phyloP scores from a whole-genome alignment of 2,797 vertebrate genomes.

The Microctenopoma stevenorrisi region DNA sequence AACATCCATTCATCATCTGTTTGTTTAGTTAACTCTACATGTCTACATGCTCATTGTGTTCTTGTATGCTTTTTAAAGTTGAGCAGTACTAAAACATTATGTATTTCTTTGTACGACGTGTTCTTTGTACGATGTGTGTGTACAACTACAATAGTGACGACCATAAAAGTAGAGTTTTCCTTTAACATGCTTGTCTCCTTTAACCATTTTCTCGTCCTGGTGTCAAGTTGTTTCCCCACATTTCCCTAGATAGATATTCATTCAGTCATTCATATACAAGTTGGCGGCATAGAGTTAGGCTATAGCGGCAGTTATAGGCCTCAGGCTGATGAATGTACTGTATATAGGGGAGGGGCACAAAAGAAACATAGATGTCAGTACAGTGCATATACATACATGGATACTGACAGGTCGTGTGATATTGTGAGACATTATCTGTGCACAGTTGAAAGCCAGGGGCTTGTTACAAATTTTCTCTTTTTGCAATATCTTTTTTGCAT shows the following conservation, averaged over 20 bases:
- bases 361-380: constrained; percentile 19
- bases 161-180: background rate
- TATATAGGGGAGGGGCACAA: background rate
- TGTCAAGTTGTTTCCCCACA: constrained; percentile 3
- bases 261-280: constrained; percentile 33
- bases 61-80: no score
- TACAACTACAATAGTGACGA: no score
- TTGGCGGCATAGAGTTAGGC: constrained; percentile 5
- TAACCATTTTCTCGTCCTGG: no score
- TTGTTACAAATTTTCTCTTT: background rate
- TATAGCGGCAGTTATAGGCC: constrained; percentile 26
- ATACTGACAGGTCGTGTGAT: constrained; percentile 25
- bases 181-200: background rate
- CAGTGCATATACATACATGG: constrained; percentile 20
- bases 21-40: background rate
- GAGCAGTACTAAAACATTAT: background rate
- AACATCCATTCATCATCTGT: background rate
- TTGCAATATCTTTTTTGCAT: no score
- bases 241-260: constrained; percentile 9
- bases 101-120: no score
- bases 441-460: constrained; percentile 11
- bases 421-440: background rate
- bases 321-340: background rate
- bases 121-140: no score
- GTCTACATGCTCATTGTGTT: no score